These are phyloP conservation scores for Dichetophora obliterata DNA, from an alignment of 2,888 invertebrate species.

Conservation along the genomic window DNA sequence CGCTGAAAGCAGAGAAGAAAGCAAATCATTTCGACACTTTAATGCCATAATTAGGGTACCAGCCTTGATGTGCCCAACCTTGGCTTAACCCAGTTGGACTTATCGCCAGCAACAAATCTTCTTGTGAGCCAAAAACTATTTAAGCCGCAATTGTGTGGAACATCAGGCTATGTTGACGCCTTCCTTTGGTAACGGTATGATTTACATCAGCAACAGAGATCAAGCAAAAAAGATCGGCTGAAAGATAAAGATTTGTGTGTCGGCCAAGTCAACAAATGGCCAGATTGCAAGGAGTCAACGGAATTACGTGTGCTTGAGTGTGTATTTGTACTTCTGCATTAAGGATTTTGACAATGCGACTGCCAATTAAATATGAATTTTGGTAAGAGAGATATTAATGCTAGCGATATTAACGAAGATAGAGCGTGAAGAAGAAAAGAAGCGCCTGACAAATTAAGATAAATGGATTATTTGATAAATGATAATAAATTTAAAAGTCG, in stretches of 20 bases:
- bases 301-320: not conserved
- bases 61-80: not conserved
- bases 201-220: slow-evolving; percentile 27
- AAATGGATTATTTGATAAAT: slow-evolving; percentile 61
- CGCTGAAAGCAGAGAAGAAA: slow-evolving; percentile 1
- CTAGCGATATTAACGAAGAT: not conserved
- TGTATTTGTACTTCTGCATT: not conserved
- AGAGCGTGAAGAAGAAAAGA: slow-evolving; percentile 44
- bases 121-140: slow-evolving; percentile 12
- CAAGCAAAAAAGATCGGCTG: slow-evolving; percentile 2
- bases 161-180: slow-evolving; percentile 21
- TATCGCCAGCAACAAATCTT: slow-evolving; percentile 1
- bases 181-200: slow-evolving; percentile 22
- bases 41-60: slow-evolving; percentile 65
- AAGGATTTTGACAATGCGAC: slow-evolving; percentile 27
- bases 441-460: slow-evolving; percentile 62
- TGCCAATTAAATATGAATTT: slow-evolving; percentile 32
- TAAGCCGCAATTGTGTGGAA: slow-evolving; percentile 14
- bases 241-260: not conserved
- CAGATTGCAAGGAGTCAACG: slow-evolving; percentile 43
- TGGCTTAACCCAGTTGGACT: not conserved
- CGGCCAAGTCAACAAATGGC: slow-evolving; percentile 55
- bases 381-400: slow-evolving; percentile 13
- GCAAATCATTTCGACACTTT: slow-evolving; percentile 66
- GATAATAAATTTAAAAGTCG: slow-evolving; percentile 11